Conservation (phyloP, 2,797 vertebrate species). For the Diglossa cyanea region DNA sequence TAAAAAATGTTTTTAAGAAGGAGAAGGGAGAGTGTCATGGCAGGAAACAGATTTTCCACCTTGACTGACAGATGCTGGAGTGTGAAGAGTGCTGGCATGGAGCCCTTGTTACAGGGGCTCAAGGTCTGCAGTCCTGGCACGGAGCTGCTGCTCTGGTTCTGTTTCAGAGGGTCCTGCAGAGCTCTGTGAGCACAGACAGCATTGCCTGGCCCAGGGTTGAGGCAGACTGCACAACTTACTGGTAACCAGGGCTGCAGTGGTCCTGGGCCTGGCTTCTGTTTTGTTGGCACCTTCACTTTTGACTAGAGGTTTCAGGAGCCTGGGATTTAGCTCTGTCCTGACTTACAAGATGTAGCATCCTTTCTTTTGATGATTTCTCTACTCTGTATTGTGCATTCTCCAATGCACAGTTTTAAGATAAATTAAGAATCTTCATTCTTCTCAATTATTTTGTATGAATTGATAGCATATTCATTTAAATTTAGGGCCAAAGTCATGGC, state of each 20-base stretch:
- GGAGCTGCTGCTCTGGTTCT: background rate
- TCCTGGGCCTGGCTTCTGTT: background rate
- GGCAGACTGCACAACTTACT: background rate
- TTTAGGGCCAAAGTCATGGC: background rate
- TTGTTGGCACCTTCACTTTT: background rate
- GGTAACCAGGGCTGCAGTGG: background rate
- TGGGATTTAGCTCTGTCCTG: background rate
- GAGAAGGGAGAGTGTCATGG: background rate
- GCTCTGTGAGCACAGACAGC: background rate
- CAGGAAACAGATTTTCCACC: background rate
- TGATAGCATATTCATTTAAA: background rate
- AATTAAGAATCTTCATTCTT: background rate
- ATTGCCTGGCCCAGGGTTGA: rapidly evolving
- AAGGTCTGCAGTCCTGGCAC: background rate
- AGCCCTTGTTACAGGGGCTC: background rate
- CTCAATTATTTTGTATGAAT: background rate
- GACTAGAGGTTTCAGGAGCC: background rate
- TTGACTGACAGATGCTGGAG: background rate
- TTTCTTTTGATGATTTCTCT: background rate
- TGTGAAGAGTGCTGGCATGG: background rate
- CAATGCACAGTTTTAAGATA: background rate
- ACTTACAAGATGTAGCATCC: background rate
- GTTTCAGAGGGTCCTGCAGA: background rate
- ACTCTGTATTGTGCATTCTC: background rate
- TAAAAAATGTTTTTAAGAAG: background rate